A percentile compares a stretch with the other conserved stretches of the same genome.
These are phyloP conservation scores for Holothuria leucospilota DNA, from an alignment of 53 echinoderm and acorn worm genomes.

Conservation along the genomic window DNA sequence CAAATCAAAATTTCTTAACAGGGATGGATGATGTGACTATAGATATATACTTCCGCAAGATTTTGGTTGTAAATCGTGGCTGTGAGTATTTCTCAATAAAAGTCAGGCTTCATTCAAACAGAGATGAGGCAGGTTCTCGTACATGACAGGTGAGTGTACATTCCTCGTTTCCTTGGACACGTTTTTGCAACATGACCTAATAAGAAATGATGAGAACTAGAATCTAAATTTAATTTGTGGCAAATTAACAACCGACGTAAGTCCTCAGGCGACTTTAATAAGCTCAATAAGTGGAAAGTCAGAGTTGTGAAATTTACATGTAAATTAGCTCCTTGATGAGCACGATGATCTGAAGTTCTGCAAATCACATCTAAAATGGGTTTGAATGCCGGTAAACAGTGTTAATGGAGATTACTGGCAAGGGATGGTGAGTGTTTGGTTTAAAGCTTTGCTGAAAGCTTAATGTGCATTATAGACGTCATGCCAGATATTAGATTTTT, in stretches of 20 bases:
- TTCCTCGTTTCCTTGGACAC: slow-evolving; percentile 32
- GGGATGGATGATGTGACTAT: no score
- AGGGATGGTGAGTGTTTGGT: no score
- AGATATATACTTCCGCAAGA: no score
- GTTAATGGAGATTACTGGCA: slow-evolving; percentile 24
- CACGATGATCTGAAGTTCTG: slow-evolving; percentile 12
- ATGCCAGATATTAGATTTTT: no score
- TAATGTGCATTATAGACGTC: no score
- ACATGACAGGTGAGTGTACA: slow-evolving; percentile 27
- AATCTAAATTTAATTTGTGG: slow-evolving; percentile 42
- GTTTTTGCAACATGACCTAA: slow-evolving; percentile 34
- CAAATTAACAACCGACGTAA: slow-evolving; percentile 14
- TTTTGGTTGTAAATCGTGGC: slow-evolving; percentile 23
- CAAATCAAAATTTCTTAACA: no score
- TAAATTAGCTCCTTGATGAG: background rate
- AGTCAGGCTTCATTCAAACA: slow-evolving; percentile 29
- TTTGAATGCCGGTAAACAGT: slow-evolving; percentile 8
- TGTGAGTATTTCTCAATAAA: slow-evolving; percentile 20
- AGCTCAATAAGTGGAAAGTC: background rate
- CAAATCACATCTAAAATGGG: slow-evolving; percentile 15
- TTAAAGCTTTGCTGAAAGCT: no score
- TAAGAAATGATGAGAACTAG: slow-evolving; percentile 26
- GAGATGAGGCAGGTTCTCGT: slow-evolving; percentile 10
- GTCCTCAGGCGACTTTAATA: slow-evolving; percentile 18
- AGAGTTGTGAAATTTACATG: slow-evolving; percentile 17